phyloP scores from a whole-genome alignment of 2,113 vertebrate genomes.

The Salminus brasiliensis region DNA sequence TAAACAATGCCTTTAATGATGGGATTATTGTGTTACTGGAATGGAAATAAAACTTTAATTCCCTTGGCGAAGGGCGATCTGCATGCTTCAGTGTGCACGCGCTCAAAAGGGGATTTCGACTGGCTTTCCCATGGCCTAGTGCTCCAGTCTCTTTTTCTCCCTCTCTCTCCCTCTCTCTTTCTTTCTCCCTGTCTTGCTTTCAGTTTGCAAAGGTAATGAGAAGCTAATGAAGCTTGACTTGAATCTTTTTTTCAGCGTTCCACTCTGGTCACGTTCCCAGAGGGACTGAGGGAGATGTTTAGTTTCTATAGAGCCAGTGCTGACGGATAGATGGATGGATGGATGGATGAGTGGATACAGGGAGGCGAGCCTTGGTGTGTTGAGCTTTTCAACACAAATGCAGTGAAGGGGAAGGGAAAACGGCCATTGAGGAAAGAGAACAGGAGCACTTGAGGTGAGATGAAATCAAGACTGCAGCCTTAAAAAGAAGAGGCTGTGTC shows the following conservation, averaged over 20 bases:
- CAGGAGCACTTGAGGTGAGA: conserved; percentile 50
- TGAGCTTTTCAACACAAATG: conserved; percentile 68
- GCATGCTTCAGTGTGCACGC: conserved; percentile 85
- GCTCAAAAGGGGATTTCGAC: conserved; percentile 79
- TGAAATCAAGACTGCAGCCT: conserved; percentile 64
- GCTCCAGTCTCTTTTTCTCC: conserved; percentile 63
- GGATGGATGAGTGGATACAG: conserved; percentile 71
- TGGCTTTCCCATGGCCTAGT: conserved; percentile 80
- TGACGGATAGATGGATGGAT: conserved; percentile 79
- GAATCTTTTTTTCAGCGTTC: conserved; percentile 80
- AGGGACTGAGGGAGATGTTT: conserved; percentile 79
- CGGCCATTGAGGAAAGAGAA: not conserved
- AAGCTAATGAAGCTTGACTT: conserved; percentile 95
- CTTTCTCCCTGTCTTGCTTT: conserved; percentile 75
- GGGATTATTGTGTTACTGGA: conserved; percentile 80
- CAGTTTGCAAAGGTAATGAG: conserved; percentile 91
- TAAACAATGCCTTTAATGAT: conserved; percentile 82
- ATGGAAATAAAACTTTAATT: conserved; percentile 84
- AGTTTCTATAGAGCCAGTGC: conserved; percentile 74
- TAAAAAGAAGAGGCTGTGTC: conserved; percentile 55
- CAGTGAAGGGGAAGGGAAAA: conserved; percentile 42
- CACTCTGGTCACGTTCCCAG: conserved; percentile 82
- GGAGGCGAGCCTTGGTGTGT: conserved; percentile 70
- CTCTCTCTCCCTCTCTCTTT: conserved; percentile 17
- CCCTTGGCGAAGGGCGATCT: conserved; percentile 76